phyloP scores from a whole-genome alignment of 2,113 vertebrate species.

The Lophochroa leadbeateri region DNA sequence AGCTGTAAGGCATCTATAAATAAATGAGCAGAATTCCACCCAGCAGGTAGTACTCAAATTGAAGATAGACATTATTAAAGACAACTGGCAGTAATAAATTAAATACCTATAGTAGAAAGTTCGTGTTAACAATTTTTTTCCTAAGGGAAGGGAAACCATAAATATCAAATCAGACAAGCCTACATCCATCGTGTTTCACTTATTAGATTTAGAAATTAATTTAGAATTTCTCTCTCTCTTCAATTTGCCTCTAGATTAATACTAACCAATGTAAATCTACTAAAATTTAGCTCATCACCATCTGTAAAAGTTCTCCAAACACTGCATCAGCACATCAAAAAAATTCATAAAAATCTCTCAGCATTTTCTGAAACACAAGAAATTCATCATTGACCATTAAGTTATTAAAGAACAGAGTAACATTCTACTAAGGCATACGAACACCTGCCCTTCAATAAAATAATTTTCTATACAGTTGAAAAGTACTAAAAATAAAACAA shows the following conservation, averaged over 20 bases:
- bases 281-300: background rate
- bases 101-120: fast-evolving
- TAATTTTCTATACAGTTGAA: background rate
- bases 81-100: background rate
- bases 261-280: background rate
- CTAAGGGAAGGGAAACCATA: background rate
- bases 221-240: background rate
- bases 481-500: background rate
- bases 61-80: background rate
- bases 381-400: background rate
- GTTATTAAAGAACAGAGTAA: background rate
- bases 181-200: background rate
- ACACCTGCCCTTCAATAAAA: background rate
- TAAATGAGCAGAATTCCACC: background rate
- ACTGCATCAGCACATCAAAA: background rate
- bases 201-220: background rate
- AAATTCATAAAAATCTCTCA: background rate
- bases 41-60: background rate
- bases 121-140: background rate
- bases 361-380: background rate
- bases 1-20: background rate
- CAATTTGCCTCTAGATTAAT: background rate
- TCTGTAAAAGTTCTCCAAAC: background rate
- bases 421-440: background rate
- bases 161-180: background rate